phyloP scores from a whole-genome alignment of 2,113 vertebrate species.

The Spilogale gracilis region DNA sequence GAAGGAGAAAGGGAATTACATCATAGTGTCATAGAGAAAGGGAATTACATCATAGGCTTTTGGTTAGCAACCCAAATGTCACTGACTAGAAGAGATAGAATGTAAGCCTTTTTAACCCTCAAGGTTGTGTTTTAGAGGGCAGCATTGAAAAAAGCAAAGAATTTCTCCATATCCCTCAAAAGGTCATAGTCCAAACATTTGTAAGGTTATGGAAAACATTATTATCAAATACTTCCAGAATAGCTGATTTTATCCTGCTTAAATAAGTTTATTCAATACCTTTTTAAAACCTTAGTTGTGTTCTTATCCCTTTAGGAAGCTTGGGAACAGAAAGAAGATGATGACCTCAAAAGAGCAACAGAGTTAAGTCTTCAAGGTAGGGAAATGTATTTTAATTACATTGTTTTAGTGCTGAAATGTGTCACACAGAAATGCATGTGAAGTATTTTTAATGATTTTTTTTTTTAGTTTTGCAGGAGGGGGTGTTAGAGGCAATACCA shows the following conservation, averaged over 20 bases:
- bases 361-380: constrained; percentile 99
- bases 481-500: not conserved
- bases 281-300: constrained; percentile 82
- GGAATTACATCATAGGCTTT: not conserved
- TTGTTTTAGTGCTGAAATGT: constrained; percentile 31
- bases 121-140: constrained; percentile 22
- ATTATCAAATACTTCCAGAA: not conserved
- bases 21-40: not conserved
- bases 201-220: not conserved
- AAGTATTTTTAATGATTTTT: constrained; percentile 44
- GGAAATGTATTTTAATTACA: constrained; percentile 63
- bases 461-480: not conserved
- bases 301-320: constrained; percentile 92
- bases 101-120: constrained; percentile 13
- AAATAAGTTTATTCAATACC: constrained; percentile 77
- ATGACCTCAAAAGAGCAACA: constrained; percentile 98
- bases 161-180: not conserved
- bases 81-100: not conserved
- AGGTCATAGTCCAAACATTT: not conserved
- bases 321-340: constrained; percentile 97
- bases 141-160: constrained; percentile 20
- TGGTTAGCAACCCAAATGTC: constrained; percentile 5
- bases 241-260: not conserved
- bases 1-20: not conserved
- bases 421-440: not conserved